Evolutionary conservation across 2,797 vertebrate genomes (phyloP), one percentile per base, ranked within the genome.

Genomic region (Ctenochaetus hawaiiensis): DNA sequence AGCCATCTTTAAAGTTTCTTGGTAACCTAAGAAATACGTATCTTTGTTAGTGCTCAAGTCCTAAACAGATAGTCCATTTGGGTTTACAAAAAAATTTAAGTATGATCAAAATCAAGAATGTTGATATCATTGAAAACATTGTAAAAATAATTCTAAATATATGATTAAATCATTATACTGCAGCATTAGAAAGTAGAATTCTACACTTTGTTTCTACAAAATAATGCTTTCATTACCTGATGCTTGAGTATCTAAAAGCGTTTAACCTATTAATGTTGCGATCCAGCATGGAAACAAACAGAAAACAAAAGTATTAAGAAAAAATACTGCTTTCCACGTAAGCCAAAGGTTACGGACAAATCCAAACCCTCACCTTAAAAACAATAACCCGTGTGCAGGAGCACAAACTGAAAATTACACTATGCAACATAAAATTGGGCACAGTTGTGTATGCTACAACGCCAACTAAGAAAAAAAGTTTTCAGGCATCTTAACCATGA

Each of bases 321-420:
- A 49, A 34, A 56, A 13, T 8, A 39, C 12, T 41, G 54, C 9
- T 52, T 49, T 75, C 22, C 20, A 45, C 6, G 6, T 4, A 8
- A 56, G 7, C 8, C 23, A 9, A 12, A 41, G 39, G 39, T 41
- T 20, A 14, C 41, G 47, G n/a, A 72, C n/a, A 72, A 26, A 70
- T 22, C 20, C 6, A n/a, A 4, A 30, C 13, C 6, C 23, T 26
- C 18, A 22, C 6, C 5, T 26, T 10, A 69, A 75, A 53, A 39
- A 63, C 6, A 43, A 11, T 8, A 11, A 17, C n/a, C 20, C 13
- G 17, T 13, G 7, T n/a, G 17, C 16, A 30, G 66, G 1, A 1
- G 20, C 43, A 56, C 23, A 41, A 61, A 47, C 26, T 72, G 63
- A 7, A 44, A 44, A 30, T 59, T 62, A 41, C 26, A 76, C 7